A percentile compares a stretch with the other conserved stretches of the same genome.
Conservation (phyloP, 2,113 vertebrate species). For the Neodontobutis hainanensis region DNA sequence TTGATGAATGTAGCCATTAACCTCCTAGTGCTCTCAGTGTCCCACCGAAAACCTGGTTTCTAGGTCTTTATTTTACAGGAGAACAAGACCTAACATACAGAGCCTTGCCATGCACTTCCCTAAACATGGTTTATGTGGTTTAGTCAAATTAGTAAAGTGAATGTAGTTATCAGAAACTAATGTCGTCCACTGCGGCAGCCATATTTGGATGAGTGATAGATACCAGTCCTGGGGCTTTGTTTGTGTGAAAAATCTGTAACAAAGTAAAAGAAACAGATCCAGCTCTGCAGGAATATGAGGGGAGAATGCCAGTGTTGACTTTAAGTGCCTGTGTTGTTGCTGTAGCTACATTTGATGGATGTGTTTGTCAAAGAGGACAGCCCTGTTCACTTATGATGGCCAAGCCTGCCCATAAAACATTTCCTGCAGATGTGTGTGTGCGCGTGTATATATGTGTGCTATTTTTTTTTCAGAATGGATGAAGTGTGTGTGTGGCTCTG, state of each 20-base stretch:
- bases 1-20: slow-evolving; percentile 76
- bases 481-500: slow-evolving; percentile 63
- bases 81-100: slow-evolving; percentile 13
- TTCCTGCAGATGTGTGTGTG: slow-evolving; percentile 38
- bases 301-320: slow-evolving; percentile 43
- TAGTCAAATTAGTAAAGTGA: slow-evolving; percentile 16
- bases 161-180: slow-evolving; percentile 17
- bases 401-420: slow-evolving; percentile 73
- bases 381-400: slow-evolving; percentile 75
- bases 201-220: slow-evolving; percentile 51
- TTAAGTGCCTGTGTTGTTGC: slow-evolving; percentile 59
- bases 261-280: slow-evolving; percentile 51
- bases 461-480: slow-evolving; percentile 67
- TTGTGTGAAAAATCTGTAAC: slow-evolving; percentile 37
- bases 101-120: slow-evolving; percentile 25
- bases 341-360: slow-evolving; percentile 72
- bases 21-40: slow-evolving; percentile 61
- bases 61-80: slow-evolving; percentile 34
- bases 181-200: slow-evolving; percentile 11
- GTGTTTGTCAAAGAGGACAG: slow-evolving; percentile 68
- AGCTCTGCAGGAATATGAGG: slow-evolving; percentile 36
- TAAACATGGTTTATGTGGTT: slow-evolving; percentile 17
- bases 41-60: slow-evolving; percentile 63
- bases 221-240: slow-evolving; percentile 47
- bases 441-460: slow-evolving; percentile 10